These are phyloP conservation scores for Paramormyrops kingsleyae DNA, from an alignment of 2,113 vertebrate genomes.

Conservation along the genomic window DNA sequence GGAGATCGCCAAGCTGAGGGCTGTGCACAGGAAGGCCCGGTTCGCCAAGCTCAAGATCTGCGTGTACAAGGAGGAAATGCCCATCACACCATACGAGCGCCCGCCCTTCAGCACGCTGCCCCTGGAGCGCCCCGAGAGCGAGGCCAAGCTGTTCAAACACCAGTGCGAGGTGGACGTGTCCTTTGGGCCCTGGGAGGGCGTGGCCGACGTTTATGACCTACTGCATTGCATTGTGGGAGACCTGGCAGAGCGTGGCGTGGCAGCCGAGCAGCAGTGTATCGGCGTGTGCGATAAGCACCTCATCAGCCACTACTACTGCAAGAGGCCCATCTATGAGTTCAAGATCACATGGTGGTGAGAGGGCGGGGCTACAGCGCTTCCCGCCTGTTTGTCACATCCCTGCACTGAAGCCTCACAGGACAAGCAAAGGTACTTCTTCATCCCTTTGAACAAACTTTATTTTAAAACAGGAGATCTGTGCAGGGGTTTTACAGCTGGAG, in stretches of 20 bases:
- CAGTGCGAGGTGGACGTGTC: slow-evolving; percentile 76
- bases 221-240: slow-evolving; percentile 74
- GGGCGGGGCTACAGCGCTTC: not conserved
- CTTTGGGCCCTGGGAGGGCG: slow-evolving; percentile 75
- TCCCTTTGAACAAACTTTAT: not conserved
- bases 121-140: slow-evolving; percentile 67
- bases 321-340: slow-evolving; percentile 78
- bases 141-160: slow-evolving; percentile 69
- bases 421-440: not conserved
- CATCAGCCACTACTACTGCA: slow-evolving; percentile 78
- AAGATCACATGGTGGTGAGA: slow-evolving; percentile 80
- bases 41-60: slow-evolving; percentile 76
- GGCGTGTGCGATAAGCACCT: slow-evolving; percentile 78
- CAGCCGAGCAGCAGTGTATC: slow-evolving; percentile 74
- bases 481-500: not conserved
- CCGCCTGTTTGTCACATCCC: not conserved
- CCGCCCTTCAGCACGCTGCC: slow-evolving; percentile 67
- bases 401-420: not conserved
- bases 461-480: not conserved
- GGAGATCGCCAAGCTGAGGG: slow-evolving; percentile 68
- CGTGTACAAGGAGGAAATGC: slow-evolving; percentile 79
- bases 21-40: slow-evolving; percentile 67
- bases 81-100: slow-evolving; percentile 73
- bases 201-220: slow-evolving; percentile 73
- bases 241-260: slow-evolving; percentile 61